These are phyloP conservation scores for Oligia fasciuncula DNA, from an alignment of 2,888 invertebrate species.

Conservation along the genomic window DNA sequence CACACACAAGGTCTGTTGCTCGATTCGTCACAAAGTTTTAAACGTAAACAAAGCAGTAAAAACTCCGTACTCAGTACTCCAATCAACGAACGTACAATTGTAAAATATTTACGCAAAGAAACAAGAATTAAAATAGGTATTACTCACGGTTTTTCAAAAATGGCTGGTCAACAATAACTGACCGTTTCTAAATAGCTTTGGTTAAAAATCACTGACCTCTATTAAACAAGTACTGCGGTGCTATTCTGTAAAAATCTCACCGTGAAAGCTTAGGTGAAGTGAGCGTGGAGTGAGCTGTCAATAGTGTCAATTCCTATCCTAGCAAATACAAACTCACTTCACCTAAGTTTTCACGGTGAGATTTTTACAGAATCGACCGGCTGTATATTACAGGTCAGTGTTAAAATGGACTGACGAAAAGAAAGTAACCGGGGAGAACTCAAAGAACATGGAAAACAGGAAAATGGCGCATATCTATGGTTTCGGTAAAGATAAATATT, in stretches of 20 bases:
- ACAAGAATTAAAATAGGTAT: constrained; percentile 16
- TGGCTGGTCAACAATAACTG: neutral
- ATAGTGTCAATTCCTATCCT: too few species aligned
- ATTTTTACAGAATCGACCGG: too few species aligned
- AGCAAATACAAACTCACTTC: too few species aligned
- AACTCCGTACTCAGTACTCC: constrained; percentile 21
- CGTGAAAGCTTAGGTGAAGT: too few species aligned
- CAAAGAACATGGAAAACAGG: constrained; percentile 3
- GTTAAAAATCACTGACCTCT: neutral
- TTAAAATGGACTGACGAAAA: neutral
- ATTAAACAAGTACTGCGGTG: too few species aligned
- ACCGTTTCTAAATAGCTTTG: neutral
- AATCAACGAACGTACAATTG: constrained; percentile 12
- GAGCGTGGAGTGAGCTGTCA: too few species aligned
- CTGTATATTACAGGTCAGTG: too few species aligned
- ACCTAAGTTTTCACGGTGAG: too few species aligned
- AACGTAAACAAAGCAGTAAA: constrained; percentile 55
- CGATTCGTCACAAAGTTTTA: constrained; percentile 48
- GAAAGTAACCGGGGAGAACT: neutral
- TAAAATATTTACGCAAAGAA: constrained; percentile 30
- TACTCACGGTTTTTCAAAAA: neutral
- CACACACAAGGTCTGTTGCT: constrained; percentile 47
- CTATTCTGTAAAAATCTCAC: too few species aligned
- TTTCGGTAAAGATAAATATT: constrained; percentile 14
- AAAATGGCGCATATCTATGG: constrained; percentile 5